Conservation (phyloP, 2,113 vertebrate genomes). For the Verasper variegatus region DNA sequence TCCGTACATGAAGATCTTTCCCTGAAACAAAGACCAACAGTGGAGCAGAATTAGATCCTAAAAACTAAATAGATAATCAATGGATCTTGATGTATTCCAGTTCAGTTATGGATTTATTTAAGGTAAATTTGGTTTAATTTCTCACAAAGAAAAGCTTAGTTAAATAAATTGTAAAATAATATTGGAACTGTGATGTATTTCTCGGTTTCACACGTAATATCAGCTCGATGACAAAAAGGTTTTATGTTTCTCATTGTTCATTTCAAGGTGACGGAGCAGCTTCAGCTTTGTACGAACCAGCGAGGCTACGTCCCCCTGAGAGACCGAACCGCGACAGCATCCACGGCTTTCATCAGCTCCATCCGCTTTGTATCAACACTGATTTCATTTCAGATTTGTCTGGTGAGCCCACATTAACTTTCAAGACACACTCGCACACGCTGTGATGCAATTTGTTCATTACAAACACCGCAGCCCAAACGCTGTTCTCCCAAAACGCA, state of each 20-base stretch:
- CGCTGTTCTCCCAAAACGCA: conserved; percentile 7
- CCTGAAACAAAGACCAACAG: conserved; percentile 75
- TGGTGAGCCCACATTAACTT: conserved; percentile 6
- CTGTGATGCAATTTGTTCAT: conserved; percentile 27
- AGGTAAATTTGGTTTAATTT: too few species aligned
- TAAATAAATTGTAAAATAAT: neutral
- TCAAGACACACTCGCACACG: neutral
- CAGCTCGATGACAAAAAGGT: too few species aligned
- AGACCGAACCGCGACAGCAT: neutral
- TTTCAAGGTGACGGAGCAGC: neutral
- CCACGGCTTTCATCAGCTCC: neutral
- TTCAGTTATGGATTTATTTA: too few species aligned
- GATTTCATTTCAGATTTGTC: conserved; percentile 34
- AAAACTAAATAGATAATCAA: too few species aligned
- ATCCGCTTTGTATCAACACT: neutral
- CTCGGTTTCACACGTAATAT: neutral
- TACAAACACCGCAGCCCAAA: conserved; percentile 7
- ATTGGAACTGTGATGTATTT: too few species aligned
- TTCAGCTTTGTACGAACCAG: neutral
- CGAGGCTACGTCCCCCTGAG: neutral
- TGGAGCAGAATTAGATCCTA: neutral
- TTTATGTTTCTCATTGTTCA: too few species aligned
- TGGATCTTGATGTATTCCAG: too few species aligned
- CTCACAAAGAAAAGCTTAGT: too few species aligned
- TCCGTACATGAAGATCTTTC: conserved; percentile 96